These are phyloP conservation scores for Pygathrix nemaeus DNA, from an alignment of 2,113 vertebrate genomes.

Conservation along the genomic window DNA sequence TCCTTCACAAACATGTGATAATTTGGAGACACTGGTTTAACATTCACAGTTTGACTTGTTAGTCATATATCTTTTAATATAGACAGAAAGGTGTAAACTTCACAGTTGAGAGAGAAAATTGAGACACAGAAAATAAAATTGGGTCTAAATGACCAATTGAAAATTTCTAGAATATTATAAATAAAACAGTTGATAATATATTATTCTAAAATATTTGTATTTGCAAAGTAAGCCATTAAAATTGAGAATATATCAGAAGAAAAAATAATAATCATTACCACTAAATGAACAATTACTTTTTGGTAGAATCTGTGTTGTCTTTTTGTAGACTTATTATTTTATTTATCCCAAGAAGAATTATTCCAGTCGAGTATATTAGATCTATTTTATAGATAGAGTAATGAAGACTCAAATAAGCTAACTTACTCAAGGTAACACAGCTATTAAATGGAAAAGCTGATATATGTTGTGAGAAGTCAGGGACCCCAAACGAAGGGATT, in stretches of 20 bases:
- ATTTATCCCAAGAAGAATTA: background rate
- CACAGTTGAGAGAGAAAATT: background rate
- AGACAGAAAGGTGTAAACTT: background rate
- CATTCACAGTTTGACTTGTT: background rate
- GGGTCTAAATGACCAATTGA: background rate
- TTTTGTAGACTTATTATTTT: background rate
- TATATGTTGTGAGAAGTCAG: background rate
- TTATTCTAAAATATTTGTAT: background rate
- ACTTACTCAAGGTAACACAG: background rate
- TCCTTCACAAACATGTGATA: background rate
- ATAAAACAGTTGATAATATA: background rate
- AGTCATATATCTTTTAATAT: background rate
- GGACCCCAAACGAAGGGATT: too few species aligned
- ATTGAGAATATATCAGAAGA: background rate
- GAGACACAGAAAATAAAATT: background rate
- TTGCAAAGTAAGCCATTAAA: background rate
- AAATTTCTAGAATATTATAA: background rate
- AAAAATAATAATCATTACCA: background rate
- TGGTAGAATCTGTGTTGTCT: background rate
- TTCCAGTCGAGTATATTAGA: background rate
- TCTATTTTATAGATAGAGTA: background rate
- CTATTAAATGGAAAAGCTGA: background rate
- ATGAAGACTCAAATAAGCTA: conserved; percentile 3
- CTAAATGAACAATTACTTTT: background rate
- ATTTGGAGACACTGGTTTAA: background rate